phyloP scores from a whole-genome alignment of 2,113 vertebrate genomes.

The Proteles cristata region DNA sequence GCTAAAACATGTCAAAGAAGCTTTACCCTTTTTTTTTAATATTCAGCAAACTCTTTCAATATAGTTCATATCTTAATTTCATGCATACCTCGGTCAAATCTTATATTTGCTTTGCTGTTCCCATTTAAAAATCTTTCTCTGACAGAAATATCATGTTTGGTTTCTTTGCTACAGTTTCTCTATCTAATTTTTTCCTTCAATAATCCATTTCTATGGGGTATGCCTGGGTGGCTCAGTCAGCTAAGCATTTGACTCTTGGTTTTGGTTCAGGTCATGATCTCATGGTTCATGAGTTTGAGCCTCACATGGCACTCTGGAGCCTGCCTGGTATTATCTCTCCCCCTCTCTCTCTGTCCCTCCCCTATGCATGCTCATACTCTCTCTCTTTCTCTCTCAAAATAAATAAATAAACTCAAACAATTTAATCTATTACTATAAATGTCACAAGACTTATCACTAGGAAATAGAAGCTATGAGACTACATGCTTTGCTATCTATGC shows the following conservation, averaged over 20 bases:
- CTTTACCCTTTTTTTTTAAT: not conserved
- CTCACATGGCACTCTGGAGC: too few relatives aligned
- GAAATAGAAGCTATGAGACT: not conserved
- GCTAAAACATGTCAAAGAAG: not conserved
- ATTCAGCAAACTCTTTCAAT: not conserved
- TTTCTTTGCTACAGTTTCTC: not conserved
- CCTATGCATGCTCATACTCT: too few relatives aligned
- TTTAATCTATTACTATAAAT: not conserved
- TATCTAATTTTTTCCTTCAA: not conserved
- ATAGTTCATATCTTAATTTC: not conserved
- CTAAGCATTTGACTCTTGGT: too few relatives aligned
- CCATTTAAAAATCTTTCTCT: not conserved
- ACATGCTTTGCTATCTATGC: not conserved
- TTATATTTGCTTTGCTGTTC: not conserved
- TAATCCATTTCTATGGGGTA: not conserved
- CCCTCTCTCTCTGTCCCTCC: too few relatives aligned
- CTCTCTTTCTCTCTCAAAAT: too few relatives aligned
- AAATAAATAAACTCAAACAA: too few relatives aligned
- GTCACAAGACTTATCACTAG: not conserved
- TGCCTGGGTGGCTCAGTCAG: too few relatives aligned
- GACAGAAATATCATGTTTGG: not conserved
- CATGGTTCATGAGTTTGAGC: too few relatives aligned
- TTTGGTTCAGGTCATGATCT: too few relatives aligned
- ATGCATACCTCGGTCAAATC: not conserved
- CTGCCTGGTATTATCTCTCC: too few relatives aligned